These are phyloP conservation scores for Panurus biarmicus DNA, from an alignment of 2,113 vertebrate genomes.

Conservation along the genomic window DNA sequence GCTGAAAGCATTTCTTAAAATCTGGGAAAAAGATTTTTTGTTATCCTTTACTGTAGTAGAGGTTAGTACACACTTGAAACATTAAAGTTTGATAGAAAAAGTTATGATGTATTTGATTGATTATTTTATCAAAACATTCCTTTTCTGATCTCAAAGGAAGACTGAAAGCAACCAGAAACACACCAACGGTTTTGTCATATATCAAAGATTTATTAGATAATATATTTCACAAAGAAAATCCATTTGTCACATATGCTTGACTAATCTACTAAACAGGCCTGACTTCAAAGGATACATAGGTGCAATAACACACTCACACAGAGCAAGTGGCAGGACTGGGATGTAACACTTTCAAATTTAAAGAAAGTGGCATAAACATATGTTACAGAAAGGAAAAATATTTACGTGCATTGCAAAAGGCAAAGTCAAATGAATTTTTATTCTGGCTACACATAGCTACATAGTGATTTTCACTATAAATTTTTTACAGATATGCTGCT, in stretches of 20 bases:
- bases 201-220: slow-evolving; percentile 34
- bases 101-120: background rate
- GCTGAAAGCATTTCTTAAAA: slow-evolving; percentile 36
- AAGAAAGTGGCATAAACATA: slow-evolving; percentile 3
- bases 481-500: background rate
- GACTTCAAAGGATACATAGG: slow-evolving; percentile 37
- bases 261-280: slow-evolving; percentile 38
- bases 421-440: background rate
- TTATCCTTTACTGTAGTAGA: background rate
- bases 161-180: slow-evolving; percentile 23
- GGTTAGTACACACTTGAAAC: background rate
- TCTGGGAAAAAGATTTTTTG: slow-evolving; percentile 29
- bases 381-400: background rate
- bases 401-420: background rate
- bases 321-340: slow-evolving; percentile 17
- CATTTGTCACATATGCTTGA: slow-evolving; percentile 43
- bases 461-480: background rate
- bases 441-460: background rate
- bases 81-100: background rate
- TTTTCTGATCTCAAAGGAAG: slow-evolving; percentile 51
- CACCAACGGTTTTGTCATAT: background rate
- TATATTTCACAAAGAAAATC: slow-evolving; percentile 36
- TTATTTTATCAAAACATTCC: slow-evolving; percentile 32
- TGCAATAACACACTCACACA: background rate
- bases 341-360: background rate